Evolutionary conservation across 2,113 vertebrate genomes (phyloP), one percentile per base, ranked within the genome.

Genomic region (Lepus europaeus): DNA sequence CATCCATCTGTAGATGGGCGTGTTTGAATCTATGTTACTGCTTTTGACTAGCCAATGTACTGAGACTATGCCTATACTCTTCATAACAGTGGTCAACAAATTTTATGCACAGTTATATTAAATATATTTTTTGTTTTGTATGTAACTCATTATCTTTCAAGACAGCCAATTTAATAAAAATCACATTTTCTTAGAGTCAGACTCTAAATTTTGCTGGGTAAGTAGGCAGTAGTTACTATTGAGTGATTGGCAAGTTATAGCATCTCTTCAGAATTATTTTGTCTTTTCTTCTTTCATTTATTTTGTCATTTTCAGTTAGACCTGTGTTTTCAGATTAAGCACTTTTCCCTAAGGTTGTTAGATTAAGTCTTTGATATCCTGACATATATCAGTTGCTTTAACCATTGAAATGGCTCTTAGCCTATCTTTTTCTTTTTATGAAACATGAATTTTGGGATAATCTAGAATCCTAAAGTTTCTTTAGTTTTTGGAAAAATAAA

Each of bases 401-500:
- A 59, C 22, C 31, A 64, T 74, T n/a, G 68, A 82, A 88, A 82
- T 4, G 6, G 81, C 29, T 80, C 16, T 45, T 88, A 70, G 29
- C 19, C 33, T 64, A 51, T 5, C 5, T 0, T 33, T 89, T 83
- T 94, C 3, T 88, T 4, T 86, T 69, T 16, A 64, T 73, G 39
- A 82, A 51, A 3, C 17, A 68, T 33, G 11, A 77, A 91, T 91
- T 89, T 84, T 45, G 8, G 51, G 12, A 3, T 68, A 53, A 0
- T 80, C n/a, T 16, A 69, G n/a, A 88, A 83, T 66, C 25, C 23
- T 49, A 72, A 79, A 74, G 6, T 90, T 87, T 85, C 20, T 80
- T 96, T 91, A 96, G 36, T 89, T 81, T 63, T 89, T 78, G 76
- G 64, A 87, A 93, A 87, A 82, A 10, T 80, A 25, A 68, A 19